phyloP scores from a whole-genome alignment of 1,140 invertebrate species.

The Drosophila guanche region DNA sequence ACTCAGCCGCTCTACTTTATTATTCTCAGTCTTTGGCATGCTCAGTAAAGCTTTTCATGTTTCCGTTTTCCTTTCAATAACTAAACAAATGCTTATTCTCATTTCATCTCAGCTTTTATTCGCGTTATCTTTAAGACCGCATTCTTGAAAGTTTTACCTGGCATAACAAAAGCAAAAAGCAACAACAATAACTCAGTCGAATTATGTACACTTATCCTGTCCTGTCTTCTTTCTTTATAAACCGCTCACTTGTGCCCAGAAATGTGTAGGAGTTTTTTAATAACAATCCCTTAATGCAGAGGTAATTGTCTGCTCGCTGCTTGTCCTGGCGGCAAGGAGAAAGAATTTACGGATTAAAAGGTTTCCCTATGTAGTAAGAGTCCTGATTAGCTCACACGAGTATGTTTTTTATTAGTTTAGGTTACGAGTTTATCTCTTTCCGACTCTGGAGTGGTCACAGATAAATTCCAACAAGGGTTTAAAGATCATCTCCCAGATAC shows the following conservation, averaged over 20 bases:
- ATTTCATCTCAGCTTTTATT: constrained; percentile 11
- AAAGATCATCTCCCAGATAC: no score
- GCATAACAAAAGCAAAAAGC: constrained; percentile 15
- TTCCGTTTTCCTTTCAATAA: constrained; percentile 20
- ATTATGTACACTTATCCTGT: constrained; percentile 30
- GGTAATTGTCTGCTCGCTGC: constrained; percentile 37
- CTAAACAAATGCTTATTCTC: constrained; percentile 37
- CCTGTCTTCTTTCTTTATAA: not conserved
- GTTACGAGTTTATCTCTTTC: no score
- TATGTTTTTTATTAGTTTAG: no score
- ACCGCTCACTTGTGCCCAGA: constrained; percentile 1
- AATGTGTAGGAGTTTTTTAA: constrained; percentile 51
- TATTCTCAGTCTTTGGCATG: constrained; percentile 24
- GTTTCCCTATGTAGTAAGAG: not conserved
- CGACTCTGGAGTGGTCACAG: no score
- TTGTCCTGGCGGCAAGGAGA: not conserved
- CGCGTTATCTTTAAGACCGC: constrained; percentile 35
- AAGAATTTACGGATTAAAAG: constrained; percentile 19
- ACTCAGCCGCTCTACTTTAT: constrained; percentile 18
- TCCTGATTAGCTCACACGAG: no score
- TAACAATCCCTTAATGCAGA: constrained; percentile 49
- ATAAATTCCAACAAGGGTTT: no score
- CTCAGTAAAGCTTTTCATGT: constrained; percentile 48
- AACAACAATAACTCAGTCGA: constrained; percentile 15
- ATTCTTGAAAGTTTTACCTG: constrained; percentile 46